phyloP scores from a whole-genome alignment of 1,140 invertebrate species.

The Catajapyx aquilonaris region DNA sequence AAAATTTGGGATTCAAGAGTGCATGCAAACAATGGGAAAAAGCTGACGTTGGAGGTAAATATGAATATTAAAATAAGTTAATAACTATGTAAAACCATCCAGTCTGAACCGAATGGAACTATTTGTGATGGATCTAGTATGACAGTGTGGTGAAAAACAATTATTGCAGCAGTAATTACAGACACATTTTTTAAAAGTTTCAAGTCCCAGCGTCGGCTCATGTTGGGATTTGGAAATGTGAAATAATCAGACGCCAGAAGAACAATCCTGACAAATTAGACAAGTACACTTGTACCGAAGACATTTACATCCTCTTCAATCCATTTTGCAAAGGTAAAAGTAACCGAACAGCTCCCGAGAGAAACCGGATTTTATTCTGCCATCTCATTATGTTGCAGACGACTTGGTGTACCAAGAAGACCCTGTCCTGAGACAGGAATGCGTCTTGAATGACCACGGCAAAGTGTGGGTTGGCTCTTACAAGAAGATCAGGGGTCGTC shows the following conservation, averaged over 20 bases:
- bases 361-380: too few species aligned
- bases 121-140: constrained; percentile 1
- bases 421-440: constrained; percentile 37
- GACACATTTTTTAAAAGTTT: too few species aligned
- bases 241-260: constrained; percentile 31
- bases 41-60: constrained; percentile 27
- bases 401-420: constrained; percentile 45
- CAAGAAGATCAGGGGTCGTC: constrained; percentile 35
- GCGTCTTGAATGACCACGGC: constrained; percentile 49
- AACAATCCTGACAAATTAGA: constrained; percentile 20
- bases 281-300: constrained; percentile 33
- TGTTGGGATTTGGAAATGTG: constrained; percentile 39
- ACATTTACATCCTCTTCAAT: constrained; percentile 60
- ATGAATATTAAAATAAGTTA: too few species aligned
- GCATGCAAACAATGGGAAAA: constrained; percentile 24
- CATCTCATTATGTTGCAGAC: constrained; percentile 21
- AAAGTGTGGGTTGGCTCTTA: constrained; percentile 52
- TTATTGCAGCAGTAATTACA: too few species aligned
- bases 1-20: constrained; percentile 28
- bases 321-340: constrained; percentile 56
- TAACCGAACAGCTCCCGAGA: too few species aligned
- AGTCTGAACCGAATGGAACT: background rate
- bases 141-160: too few species aligned
- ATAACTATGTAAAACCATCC: too few species aligned
- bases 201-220: constrained; percentile 29